phyloP scores from a whole-genome alignment of 2,113 vertebrate genomes.

The Anseranas semipalmata region DNA sequence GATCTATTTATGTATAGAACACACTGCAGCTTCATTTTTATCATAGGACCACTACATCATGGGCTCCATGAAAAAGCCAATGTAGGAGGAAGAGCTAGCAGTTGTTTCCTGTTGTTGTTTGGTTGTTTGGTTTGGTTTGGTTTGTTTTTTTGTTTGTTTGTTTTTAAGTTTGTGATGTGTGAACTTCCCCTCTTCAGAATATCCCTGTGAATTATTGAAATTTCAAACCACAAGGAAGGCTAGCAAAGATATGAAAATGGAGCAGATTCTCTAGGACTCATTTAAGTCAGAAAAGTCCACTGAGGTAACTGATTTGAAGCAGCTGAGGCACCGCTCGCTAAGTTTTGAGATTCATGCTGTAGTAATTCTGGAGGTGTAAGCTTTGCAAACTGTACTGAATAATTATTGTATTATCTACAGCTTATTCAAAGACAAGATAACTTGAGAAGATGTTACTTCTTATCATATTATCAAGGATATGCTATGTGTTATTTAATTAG shows the following conservation, averaged over 20 bases:
- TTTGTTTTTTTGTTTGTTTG: not conserved
- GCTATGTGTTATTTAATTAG: not conserved
- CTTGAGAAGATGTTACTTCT: not conserved
- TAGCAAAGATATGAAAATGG: not conserved
- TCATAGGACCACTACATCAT: not conserved
- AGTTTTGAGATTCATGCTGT: not conserved
- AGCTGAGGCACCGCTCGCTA: not conserved
- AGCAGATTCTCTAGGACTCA: not conserved
- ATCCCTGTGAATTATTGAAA: not conserved
- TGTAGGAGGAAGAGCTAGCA: constrained; percentile 15
- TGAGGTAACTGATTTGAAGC: not conserved
- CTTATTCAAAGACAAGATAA: not conserved
- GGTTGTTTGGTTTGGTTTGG: not conserved
- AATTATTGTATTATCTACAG: not conserved
- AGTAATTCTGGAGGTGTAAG: not conserved
- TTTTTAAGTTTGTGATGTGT: not conserved
- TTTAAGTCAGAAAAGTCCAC: not conserved
- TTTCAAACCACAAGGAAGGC: not conserved
- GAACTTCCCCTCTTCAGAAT: not conserved
- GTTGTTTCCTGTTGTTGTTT: not conserved
- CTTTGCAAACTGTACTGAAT: not conserved
- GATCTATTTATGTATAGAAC: not conserved
- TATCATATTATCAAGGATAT: not conserved
- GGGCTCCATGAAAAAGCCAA: not conserved
- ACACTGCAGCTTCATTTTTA: not conserved